phyloP scores from a whole-genome alignment of 1,140 invertebrate genomes.

The Penaeus japonicus region DNA sequence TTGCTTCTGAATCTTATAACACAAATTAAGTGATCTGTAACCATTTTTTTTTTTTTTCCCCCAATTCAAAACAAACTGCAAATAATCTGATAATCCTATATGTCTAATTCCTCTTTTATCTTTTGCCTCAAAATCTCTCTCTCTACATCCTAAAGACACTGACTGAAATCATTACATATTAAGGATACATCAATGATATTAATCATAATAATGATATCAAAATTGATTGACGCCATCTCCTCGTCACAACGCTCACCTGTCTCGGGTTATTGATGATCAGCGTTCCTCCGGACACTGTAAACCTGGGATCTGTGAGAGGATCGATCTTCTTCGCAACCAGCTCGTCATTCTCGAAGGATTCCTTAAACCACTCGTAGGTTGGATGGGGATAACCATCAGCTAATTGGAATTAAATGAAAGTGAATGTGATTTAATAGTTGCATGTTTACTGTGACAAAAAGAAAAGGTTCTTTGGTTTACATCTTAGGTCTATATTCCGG shows the following conservation, averaged over 20 bases:
- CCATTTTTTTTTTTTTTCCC: too few relatives aligned
- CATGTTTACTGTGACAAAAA: background rate
- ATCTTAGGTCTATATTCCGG: too few relatives aligned
- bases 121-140: too few relatives aligned
- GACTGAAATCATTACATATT: too few relatives aligned
- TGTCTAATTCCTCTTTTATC: too few relatives aligned
- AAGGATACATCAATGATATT: too few relatives aligned
- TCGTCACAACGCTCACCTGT: slow-evolving; percentile 65
- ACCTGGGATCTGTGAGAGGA: slow-evolving; percentile 76
- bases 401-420: slow-evolving; percentile 69
- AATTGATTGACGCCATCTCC: slow-evolving; percentile 6
- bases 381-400: slow-evolving; percentile 90
- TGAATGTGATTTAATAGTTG: background rate
- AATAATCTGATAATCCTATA: too few relatives aligned
- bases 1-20: too few relatives aligned
- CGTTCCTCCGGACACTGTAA: slow-evolving; percentile 89
- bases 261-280: slow-evolving; percentile 89
- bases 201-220: background rate
- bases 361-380: slow-evolving; percentile 90
- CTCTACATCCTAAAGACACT: too few relatives aligned
- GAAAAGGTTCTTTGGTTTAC: too few relatives aligned
- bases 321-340: slow-evolving; percentile 77
- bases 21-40: too few relatives aligned
- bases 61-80: too few relatives aligned
- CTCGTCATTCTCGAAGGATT: slow-evolving; percentile 83